Conservation (phyloP, 2,113 vertebrate genomes). For the Seriola rivoliana region DNA sequence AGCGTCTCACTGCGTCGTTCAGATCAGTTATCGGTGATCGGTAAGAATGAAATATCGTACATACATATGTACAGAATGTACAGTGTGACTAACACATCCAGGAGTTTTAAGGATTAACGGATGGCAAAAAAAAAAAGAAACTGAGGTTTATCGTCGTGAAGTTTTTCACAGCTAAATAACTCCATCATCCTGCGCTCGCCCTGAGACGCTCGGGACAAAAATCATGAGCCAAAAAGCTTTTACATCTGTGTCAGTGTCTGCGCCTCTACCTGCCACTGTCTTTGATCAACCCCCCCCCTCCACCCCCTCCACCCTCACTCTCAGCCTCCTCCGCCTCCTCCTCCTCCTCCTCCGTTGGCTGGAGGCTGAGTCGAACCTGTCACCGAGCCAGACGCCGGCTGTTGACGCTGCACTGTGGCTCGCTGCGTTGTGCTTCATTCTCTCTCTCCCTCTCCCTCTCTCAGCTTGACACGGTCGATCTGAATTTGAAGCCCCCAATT, state of each 20-base stretch:
- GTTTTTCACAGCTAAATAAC: too few species aligned
- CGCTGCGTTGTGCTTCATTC: slow-evolving; percentile 18
- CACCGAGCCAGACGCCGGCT: slow-evolving; percentile 61
- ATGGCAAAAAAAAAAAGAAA: too few species aligned
- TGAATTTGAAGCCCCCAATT: slow-evolving; percentile 78
- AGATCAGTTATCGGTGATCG: too few species aligned
- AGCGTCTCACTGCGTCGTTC: too few species aligned
- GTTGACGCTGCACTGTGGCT: slow-evolving; percentile 67
- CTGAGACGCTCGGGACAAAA: slow-evolving; percentile 23
- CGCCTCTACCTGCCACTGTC: slow-evolving; percentile 38
- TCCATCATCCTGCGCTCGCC: background rate
- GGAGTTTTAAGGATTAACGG: too few species aligned
- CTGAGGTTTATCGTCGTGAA: too few species aligned
- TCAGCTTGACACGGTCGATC: slow-evolving; percentile 59
- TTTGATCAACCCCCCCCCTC: slow-evolving; percentile 44
- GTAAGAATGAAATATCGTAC: too few species aligned
- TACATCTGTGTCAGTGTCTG: slow-evolving; percentile 10
- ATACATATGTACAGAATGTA: too few species aligned
- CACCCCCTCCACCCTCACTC: slow-evolving; percentile 1
- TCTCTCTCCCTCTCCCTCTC: slow-evolving; percentile 9
- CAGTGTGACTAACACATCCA: too few species aligned
- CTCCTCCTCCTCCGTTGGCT: slow-evolving; percentile 37
- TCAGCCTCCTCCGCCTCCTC: slow-evolving; percentile 22
- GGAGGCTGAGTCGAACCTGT: slow-evolving; percentile 64
- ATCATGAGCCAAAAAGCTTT: slow-evolving; percentile 15